Conservation (phyloP, 2,797 vertebrate species). For the Acanthurus tractus region DNA sequence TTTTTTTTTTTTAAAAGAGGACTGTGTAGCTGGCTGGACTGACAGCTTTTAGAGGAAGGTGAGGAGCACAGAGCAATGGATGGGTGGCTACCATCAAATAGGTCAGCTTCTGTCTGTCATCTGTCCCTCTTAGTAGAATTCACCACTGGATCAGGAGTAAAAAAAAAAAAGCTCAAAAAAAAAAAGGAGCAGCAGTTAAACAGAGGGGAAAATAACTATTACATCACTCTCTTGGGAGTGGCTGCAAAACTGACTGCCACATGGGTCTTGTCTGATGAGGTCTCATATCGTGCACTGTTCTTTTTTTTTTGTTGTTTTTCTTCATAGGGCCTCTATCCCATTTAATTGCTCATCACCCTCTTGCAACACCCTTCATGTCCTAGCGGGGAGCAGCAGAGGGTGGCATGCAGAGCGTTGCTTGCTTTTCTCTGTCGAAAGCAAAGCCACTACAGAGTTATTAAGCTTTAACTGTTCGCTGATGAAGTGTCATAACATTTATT, state of each 20-base stretch:
- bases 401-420: background rate
- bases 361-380: conserved; percentile 10
- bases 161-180: background rate
- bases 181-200: conserved; percentile 29
- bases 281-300: conserved; percentile 19
- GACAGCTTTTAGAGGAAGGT: conserved; percentile 63
- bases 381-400: conserved; percentile 25
- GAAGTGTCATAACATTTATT: conserved; percentile 62
- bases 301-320: background rate
- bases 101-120: conserved; percentile 57
- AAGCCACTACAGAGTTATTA: conserved; percentile 27
- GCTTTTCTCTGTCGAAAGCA: conserved; percentile 3
- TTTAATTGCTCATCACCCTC: conserved; percentile 34
- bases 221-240: conserved; percentile 51
- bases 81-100: conserved; percentile 53
- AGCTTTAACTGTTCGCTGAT: conserved; percentile 51
- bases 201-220: conserved; percentile 17
- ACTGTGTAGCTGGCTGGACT: conserved; percentile 50
- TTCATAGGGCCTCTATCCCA: conserved; percentile 1
- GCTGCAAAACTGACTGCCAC: conserved; percentile 51
- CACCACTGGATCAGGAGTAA: conserved; percentile 31
- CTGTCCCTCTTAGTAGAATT: conserved; percentile 55
- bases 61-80: conserved; percentile 42
- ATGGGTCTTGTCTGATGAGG: conserved; percentile 40
- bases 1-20: conserved; percentile 34